These are phyloP conservation scores for Dolichopus griseipennis DNA, from an alignment of 2,888 invertebrate genomes.

Conservation along the genomic window DNA sequence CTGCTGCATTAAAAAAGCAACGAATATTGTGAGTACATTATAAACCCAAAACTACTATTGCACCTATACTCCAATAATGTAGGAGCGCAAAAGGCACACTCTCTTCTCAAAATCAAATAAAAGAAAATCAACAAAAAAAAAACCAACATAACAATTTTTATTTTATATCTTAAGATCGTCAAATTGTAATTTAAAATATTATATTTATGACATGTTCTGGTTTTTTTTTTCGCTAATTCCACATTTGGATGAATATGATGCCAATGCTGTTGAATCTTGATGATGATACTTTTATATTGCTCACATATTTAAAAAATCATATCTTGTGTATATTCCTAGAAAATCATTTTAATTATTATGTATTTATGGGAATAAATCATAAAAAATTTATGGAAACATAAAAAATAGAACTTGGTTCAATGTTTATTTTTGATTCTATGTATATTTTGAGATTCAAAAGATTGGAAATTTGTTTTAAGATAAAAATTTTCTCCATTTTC, in stretches of 20 bases:
- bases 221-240: not conserved
- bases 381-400: not conserved
- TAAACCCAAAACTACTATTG: too few relatives aligned
- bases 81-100: too few relatives aligned
- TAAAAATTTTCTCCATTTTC: too few relatives aligned
- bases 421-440: too few relatives aligned
- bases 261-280: not conserved
- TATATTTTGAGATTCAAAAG: too few relatives aligned
- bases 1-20: too few relatives aligned
- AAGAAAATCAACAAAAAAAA: not conserved
- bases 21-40: too few relatives aligned
- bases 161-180: not conserved
- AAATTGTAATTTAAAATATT: not conserved
- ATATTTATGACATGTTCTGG: not conserved
- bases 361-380: constrained; percentile 1
- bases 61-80: too few relatives aligned
- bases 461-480: too few relatives aligned
- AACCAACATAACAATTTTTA: not conserved
- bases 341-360: not conserved
- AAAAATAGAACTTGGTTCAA: too few relatives aligned
- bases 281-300: not conserved
- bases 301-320: too few relatives aligned
- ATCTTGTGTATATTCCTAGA: not conserved
- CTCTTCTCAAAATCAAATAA: not conserved
- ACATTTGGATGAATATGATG: not conserved